phyloP scores from a whole-genome alignment of 2,888 invertebrate species.

The Sisyra nigra region DNA sequence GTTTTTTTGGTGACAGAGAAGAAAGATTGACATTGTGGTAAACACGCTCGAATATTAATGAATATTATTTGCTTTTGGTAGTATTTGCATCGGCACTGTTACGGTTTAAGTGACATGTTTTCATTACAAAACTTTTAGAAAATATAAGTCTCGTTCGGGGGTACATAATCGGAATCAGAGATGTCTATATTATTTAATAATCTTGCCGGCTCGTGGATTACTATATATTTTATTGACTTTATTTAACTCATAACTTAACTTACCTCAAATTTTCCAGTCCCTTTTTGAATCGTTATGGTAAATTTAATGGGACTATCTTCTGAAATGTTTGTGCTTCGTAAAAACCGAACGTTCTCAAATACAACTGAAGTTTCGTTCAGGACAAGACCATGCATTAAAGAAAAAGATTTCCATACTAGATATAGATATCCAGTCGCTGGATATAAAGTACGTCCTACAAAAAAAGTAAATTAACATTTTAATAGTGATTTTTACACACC shows the following conservation, averaged over 20 bases:
- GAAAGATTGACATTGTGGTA: no score
- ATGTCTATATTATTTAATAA: no score
- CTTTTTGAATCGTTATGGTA: constrained; percentile 20
- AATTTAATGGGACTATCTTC: constrained; percentile 22
- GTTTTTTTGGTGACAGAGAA: no score
- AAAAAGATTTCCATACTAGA: constrained; percentile 28
- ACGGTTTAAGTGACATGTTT: no score
- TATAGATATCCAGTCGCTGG: constrained; percentile 40
- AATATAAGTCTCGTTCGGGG: no score
- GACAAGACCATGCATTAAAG: constrained; percentile 21
- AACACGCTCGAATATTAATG: no score
- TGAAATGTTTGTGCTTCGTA: constrained; percentile 38
- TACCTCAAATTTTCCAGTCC: constrained; percentile 24
- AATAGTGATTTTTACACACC: constrained; percentile 56
- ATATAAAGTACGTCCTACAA: constrained; percentile 25
- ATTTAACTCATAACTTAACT: constrained; percentile 22
- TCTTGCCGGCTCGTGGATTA: no score
- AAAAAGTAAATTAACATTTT: constrained; percentile 2
- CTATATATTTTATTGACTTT: no score
- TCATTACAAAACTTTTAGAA: no score
- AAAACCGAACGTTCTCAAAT: constrained; percentile 39
- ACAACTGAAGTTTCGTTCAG: constrained; percentile 33
- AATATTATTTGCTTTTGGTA: no score
- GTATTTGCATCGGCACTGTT: no score
- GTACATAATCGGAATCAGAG: no score